Evolutionary conservation across 2,888 invertebrate species (phyloP).

Genomic region (Gymnosoma rotundatum): DNA sequence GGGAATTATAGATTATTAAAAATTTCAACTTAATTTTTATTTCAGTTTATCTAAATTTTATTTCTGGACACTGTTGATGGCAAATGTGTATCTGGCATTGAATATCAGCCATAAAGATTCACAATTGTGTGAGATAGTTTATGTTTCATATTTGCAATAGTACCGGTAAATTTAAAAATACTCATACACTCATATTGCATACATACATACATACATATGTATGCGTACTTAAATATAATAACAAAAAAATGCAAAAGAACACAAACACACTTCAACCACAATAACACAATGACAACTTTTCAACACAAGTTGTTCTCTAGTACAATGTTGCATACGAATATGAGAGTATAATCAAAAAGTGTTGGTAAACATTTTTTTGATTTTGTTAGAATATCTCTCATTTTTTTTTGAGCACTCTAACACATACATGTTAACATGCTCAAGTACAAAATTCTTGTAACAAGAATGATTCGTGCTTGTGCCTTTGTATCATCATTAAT

Average conservation of each 20-base stretch:
- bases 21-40: no score
- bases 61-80: constrained; percentile 1
- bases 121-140: constrained; percentile 43
- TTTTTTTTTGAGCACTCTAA: neutral
- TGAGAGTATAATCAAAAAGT: constrained; percentile 26
- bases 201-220: neutral
- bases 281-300: constrained; percentile 42
- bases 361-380: constrained; percentile 41
- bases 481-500: constrained; percentile 23
- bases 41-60: neutral
- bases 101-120: constrained; percentile 27
- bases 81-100: neutral
- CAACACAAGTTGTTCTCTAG: constrained; percentile 20
- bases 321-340: constrained; percentile 18
- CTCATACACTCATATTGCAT: neutral
- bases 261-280: constrained; percentile 32
- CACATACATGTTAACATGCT: neutral
- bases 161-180: constrained; percentile 38
- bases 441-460: no score
- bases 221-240: neutral
- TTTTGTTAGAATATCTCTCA: constrained; percentile 4
- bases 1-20: no score
- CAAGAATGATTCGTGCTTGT: neutral
- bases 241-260: neutral
- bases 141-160: constrained; percentile 65